Percentiles rank a stretch among this genome's conserved stretches.
Conservation (phyloP, 2,888 invertebrate genomes). For the Chrysopilus asiliformis region DNA sequence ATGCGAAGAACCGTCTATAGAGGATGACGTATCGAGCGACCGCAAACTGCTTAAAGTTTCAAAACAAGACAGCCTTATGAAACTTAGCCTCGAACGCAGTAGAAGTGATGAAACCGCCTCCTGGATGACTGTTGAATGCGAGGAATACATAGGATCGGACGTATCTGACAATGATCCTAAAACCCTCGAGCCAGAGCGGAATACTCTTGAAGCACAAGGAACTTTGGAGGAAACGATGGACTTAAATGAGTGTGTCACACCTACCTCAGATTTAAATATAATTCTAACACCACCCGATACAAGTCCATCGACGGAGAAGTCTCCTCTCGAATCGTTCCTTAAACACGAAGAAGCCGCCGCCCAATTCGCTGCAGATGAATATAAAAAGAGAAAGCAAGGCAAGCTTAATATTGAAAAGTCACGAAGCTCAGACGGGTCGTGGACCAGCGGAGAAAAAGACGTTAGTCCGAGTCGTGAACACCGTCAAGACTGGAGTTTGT, state of each 20-base stretch:
- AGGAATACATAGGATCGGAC: constrained; percentile 50
- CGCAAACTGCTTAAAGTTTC: constrained; percentile 30
- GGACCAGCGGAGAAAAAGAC: constrained; percentile 67
- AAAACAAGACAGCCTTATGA: constrained; percentile 24
- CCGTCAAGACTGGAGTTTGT: constrained; percentile 40
- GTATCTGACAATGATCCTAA: constrained; percentile 42
- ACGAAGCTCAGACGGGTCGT: constrained; percentile 65
- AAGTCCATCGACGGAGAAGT: constrained; percentile 44
- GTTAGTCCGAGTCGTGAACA: constrained; percentile 41
- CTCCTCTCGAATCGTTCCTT: constrained; percentile 27
- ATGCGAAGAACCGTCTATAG: constrained; percentile 35
- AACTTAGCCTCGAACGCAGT: constrained; percentile 38
- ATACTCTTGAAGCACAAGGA: constrained; percentile 41
- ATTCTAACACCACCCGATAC: constrained; percentile 48
- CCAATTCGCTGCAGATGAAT: neutral
- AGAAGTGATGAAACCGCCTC: constrained; percentile 55
- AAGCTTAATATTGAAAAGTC: constrained; percentile 60
- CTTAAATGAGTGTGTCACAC: constrained; percentile 35
- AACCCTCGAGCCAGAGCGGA: constrained; percentile 28
- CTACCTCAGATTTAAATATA: constrained; percentile 36
- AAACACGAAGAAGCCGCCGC: constrained; percentile 2
- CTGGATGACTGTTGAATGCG: constrained; percentile 53
- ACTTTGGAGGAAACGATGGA: constrained; percentile 47
- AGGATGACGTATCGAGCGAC: constrained; percentile 27
- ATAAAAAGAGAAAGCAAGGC: constrained; percentile 14